phyloP scores from a whole-genome alignment of 2,797 vertebrate genomes.

The Ctenopoma multispine region DNA sequence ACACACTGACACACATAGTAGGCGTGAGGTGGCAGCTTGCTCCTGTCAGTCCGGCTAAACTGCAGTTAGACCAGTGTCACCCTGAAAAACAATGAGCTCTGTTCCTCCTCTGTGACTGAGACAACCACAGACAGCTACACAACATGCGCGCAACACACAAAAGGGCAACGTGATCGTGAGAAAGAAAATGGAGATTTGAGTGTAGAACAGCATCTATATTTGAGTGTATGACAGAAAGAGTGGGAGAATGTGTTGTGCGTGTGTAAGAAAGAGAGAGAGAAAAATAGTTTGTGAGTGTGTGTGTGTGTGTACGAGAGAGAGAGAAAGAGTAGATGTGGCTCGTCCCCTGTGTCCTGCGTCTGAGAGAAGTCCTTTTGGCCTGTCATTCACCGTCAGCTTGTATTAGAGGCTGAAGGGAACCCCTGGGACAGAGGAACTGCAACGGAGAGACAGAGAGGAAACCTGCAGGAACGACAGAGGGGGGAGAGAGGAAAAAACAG shows the following conservation, averaged over 20 bases:
- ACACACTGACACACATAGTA: not conserved
- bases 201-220: conserved; percentile 44
- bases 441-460: conserved; percentile 31
- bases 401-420: conserved; percentile 64
- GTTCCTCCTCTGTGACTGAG: conserved; percentile 31
- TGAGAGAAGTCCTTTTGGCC: conserved; percentile 73
- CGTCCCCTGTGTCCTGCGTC: conserved; percentile 52
- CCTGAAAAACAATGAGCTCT: conserved; percentile 57
- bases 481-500: not conserved
- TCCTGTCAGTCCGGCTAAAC: conserved; percentile 65
- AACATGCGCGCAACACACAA: not conserved
- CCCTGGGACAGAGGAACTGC: conserved; percentile 54
- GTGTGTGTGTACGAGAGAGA: not conserved
- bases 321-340: conserved; percentile 40
- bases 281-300: not conserved
- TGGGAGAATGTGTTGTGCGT: not conserved
- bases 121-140: conserved; percentile 41
- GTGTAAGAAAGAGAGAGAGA: conserved; percentile 4
- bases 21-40: conserved; percentile 36
- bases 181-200: conserved; percentile 38
- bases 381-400: conserved; percentile 73
- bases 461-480: conserved; percentile 33
- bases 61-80: conserved; percentile 55
- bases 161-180: conserved; percentile 11
- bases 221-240: conserved; percentile 34